Percentiles rank a stretch among this genome's conserved stretches.
phyloP scores from a whole-genome alignment of 2,797 vertebrate genomes.

The Thunnus albacares region DNA sequence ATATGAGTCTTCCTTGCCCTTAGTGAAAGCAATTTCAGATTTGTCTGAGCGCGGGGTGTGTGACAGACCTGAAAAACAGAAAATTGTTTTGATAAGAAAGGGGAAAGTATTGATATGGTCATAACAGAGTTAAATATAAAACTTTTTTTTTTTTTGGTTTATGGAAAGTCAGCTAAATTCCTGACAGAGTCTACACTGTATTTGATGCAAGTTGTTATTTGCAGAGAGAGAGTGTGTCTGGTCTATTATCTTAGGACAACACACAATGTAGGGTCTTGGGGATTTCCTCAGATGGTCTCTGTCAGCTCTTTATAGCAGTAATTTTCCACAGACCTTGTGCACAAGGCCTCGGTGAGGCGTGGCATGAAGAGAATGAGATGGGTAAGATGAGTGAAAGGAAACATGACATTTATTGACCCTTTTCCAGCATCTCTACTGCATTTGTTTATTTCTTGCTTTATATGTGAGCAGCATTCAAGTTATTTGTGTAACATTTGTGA shows the following conservation, averaged over 20 bases:
- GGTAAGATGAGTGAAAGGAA: conserved; percentile 52
- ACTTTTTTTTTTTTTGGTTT: not conserved
- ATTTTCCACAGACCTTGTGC: conserved; percentile 84
- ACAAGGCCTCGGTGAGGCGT: conserved; percentile 72
- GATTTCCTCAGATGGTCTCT: conserved; percentile 78
- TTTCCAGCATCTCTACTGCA: not conserved
- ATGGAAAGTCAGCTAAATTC: not conserved
- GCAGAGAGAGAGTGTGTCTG: conserved; percentile 6
- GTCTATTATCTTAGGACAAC: conserved; percentile 61
- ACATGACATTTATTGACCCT: conserved; percentile 50
- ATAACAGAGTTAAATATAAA: not conserved
- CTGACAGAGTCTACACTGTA: conserved; percentile 7
- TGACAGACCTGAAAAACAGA: conserved; percentile 89
- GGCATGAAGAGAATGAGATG: conserved; percentile 61
- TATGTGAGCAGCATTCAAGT: not conserved
- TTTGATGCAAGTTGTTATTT: conserved; percentile 3
- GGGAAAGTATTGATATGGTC: not conserved
- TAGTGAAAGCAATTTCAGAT: conserved; percentile 89
- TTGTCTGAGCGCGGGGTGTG: conserved; percentile 92
- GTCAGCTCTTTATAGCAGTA: conserved; percentile 80
- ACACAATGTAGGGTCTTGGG: conserved; percentile 68
- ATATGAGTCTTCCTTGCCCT: conserved; percentile 46
- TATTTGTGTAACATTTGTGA: conserved; percentile 12
- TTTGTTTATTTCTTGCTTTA: not conserved
- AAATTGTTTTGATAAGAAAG: not conserved